These are phyloP conservation scores for Thera britannica DNA, from an alignment of 2,888 invertebrate species.

Conservation along the genomic window DNA sequence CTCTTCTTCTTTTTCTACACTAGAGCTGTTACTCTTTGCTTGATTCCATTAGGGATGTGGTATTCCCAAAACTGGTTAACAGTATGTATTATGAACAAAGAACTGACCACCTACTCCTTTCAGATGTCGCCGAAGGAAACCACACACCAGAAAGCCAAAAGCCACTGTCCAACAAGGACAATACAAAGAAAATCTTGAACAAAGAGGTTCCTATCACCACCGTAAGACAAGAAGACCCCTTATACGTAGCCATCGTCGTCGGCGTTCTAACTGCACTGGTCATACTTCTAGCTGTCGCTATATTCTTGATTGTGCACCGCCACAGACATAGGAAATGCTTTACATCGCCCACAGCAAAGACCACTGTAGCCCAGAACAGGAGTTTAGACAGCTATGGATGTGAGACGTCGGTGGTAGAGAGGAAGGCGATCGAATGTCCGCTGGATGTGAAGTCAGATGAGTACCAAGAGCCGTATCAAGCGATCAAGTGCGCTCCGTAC, in stretches of 20 bases:
- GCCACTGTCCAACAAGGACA: constrained; percentile 78
- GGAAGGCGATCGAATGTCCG: constrained; percentile 83
- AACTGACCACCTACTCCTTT: constrained; percentile 17
- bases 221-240: constrained; percentile 88
- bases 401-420: constrained; percentile 80
- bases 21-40: too few relatives aligned
- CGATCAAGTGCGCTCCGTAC: constrained; percentile 89
- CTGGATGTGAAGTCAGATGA: constrained; percentile 88
- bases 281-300: constrained; percentile 88
- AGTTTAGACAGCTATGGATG: constrained; percentile 84
- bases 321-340: constrained; percentile 90
- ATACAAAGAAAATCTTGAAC: constrained; percentile 74
- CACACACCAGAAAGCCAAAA: constrained; percentile 88
- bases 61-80: too few relatives aligned
- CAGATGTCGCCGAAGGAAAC: constrained; percentile 89
- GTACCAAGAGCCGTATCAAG: constrained; percentile 92
- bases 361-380: constrained; percentile 64
- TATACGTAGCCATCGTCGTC: constrained; percentile 91
- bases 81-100: neutral
- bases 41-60: too few relatives aligned
- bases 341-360: constrained; percentile 31
- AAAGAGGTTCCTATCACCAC: constrained; percentile 87
- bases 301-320: constrained; percentile 89
- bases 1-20: too few relatives aligned
- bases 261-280: constrained; percentile 91